These are phyloP conservation scores for Murina feae DNA, from an alignment of 2,113 vertebrate species.

Conservation along the genomic window DNA sequence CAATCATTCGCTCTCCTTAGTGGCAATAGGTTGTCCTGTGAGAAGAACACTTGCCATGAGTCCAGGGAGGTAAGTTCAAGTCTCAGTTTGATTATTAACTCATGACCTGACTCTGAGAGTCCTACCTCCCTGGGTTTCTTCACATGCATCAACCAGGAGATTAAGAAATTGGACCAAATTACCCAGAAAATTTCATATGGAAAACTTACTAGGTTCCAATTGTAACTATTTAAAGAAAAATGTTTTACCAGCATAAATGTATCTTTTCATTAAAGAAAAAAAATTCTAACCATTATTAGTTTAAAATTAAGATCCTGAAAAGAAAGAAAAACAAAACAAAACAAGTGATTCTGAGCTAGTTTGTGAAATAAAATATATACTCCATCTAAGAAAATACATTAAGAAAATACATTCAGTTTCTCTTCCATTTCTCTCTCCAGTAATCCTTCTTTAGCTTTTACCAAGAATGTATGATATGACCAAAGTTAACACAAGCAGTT, in stretches of 20 bases:
- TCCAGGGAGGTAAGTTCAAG: neutral
- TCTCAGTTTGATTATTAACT: neutral
- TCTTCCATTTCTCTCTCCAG: neutral
- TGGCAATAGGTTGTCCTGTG: neutral
- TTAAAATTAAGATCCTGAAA: neutral
- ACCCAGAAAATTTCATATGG: neutral
- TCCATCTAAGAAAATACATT: neutral
- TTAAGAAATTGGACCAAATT: neutral
- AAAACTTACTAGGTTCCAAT: neutral
- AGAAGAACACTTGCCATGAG: neutral
- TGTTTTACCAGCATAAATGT: neutral
- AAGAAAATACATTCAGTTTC: neutral
- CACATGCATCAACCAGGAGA: neutral
- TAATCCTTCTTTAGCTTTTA: slow-evolving; percentile 54
- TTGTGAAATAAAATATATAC: neutral
- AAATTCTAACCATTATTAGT: neutral
- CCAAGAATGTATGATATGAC: slow-evolving; percentile 84
- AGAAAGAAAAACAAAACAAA: slow-evolving; percentile 4
- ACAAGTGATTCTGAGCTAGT: neutral
- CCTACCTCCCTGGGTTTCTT: neutral
- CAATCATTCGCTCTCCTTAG: neutral
- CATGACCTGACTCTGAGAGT: neutral
- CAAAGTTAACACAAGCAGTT: slow-evolving; percentile 82
- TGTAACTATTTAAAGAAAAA: neutral
- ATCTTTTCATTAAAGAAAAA: neutral